Base-by-base conservation (phyloP, 2,113 vertebrate genomes). In the Jacana jacana region DNA sequence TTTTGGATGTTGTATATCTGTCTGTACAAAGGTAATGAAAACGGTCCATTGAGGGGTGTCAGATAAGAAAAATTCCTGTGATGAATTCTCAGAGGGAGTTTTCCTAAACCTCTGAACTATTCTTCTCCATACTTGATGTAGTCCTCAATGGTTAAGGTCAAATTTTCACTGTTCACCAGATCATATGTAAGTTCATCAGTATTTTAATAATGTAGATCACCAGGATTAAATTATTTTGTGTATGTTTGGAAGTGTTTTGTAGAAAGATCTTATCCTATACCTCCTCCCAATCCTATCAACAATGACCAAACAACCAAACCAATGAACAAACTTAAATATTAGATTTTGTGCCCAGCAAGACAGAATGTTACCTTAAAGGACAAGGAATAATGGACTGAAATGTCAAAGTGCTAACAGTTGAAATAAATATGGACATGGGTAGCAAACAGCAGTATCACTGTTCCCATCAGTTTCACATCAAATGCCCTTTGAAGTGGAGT, bases 131-230 rank as follows among this genome's bases (percentile, higher is more conserved):
- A 61, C 51, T 72, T 69, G 27, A 28, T 60, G 75, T 35, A 48
- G 33, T 96, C 72, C 69, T 96, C 71, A n/a, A 61, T 80, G 52
- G 89, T 87, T 95, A 95, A 70, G 83, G 81, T 94, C 23, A 94
- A 94, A 61, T 86, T 91, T 61, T 6, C 42, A 44, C 35, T 37
- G 28, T 33, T 92, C 42, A 78, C 5, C 19, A 57, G 17, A 75
- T 61, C 22, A 93, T 70, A 82, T 57, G 22, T 66, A 65, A 72
- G 6, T 60, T 42, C 20, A 39, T 71, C 54, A 77, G 3, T 7
- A 68, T 75, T 87, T 71, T 63, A 30, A 42, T 17, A 77, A 22
- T 1, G 1, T 51, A 72, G 18, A 72, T 27, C 5, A 27, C 20
- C 13, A 30, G 65, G 19, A 85, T 48, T 51, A 57, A 75, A 40